Percentiles rank a stretch among this genome's conserved stretches.
Evolutionary conservation across 2,113 vertebrate genomes (phyloP).

Genomic region (Hassar affinis): DNA sequence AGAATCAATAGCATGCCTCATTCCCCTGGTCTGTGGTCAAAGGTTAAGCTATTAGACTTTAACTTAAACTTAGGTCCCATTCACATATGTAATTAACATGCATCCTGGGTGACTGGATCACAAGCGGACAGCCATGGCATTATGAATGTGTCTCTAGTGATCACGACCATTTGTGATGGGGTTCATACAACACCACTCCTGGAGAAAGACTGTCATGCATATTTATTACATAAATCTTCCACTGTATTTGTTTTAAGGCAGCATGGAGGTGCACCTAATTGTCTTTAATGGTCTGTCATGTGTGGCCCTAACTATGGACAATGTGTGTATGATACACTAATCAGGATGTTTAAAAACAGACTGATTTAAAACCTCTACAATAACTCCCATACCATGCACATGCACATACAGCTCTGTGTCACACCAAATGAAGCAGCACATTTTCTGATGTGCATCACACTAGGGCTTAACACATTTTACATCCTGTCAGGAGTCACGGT

Average conservation of each 20-base stretch:
- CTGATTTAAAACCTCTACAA: conserved; percentile 55
- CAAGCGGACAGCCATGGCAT: not conserved
- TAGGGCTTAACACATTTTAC: conserved; percentile 60
- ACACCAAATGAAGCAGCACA: conserved; percentile 61
- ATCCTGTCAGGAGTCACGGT: conserved; percentile 46
- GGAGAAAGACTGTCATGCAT: not conserved
- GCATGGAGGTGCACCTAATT: not conserved
- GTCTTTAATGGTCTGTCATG: not conserved
- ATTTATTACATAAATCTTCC: not conserved
- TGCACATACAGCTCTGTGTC: not conserved
- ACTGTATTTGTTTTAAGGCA: not conserved
- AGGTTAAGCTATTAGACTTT: not conserved
- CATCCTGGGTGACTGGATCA: not conserved
- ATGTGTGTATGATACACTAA: not conserved
- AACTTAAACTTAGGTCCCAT: not conserved
- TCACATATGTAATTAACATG: not conserved
- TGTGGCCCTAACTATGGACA: not conserved
- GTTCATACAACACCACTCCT: not conserved
- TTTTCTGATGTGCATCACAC: conserved; percentile 62
- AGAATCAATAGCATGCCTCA: not conserved
- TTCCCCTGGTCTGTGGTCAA: not conserved
- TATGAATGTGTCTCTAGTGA: not conserved
- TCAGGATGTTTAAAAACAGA: not conserved
- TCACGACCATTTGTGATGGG: not conserved
- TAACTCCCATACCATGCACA: conserved; percentile 49